Evolutionary conservation across 2,797 vertebrate species (phyloP).

Genomic region (Iguana delicatissima): DNA sequence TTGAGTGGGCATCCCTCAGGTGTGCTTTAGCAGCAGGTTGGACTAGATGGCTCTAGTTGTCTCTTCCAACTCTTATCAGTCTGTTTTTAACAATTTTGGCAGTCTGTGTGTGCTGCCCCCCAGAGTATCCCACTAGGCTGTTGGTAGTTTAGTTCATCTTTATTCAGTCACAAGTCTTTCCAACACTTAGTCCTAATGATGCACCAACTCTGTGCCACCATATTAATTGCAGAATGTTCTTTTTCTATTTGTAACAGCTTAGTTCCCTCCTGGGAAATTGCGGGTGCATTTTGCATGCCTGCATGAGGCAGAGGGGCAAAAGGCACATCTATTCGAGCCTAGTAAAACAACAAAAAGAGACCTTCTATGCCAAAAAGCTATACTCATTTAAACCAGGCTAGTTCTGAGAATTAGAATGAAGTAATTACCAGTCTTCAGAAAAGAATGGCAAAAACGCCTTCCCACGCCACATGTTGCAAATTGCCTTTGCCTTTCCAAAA

Average conservation of each 20-base stretch:
- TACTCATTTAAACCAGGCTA: background rate
- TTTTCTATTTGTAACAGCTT: background rate
- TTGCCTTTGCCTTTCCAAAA: slow-evolving; percentile 4
- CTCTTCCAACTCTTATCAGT: too few species aligned
- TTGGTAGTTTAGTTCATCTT: too few species aligned
- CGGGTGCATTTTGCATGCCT: background rate
- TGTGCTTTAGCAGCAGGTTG: too few species aligned
- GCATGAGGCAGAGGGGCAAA: background rate
- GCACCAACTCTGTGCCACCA: background rate
- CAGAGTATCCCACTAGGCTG: too few species aligned
- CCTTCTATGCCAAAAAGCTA: background rate
- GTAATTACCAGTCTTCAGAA: background rate
- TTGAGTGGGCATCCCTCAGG: too few species aligned
- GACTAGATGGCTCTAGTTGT: too few species aligned
- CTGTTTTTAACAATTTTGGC: too few species aligned
- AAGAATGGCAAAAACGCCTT: background rate
- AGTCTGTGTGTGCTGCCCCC: too few species aligned
- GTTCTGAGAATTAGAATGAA: background rate
- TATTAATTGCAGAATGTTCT: background rate
- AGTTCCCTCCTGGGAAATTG: background rate
- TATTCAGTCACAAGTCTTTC: background rate
- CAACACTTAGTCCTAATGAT: background rate
- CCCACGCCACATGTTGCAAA: background rate
- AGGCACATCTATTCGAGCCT: background rate
- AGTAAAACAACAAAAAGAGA: background rate